phyloP scores from a whole-genome alignment of 2,888 invertebrate genomes.

The Volucella zonaria region DNA sequence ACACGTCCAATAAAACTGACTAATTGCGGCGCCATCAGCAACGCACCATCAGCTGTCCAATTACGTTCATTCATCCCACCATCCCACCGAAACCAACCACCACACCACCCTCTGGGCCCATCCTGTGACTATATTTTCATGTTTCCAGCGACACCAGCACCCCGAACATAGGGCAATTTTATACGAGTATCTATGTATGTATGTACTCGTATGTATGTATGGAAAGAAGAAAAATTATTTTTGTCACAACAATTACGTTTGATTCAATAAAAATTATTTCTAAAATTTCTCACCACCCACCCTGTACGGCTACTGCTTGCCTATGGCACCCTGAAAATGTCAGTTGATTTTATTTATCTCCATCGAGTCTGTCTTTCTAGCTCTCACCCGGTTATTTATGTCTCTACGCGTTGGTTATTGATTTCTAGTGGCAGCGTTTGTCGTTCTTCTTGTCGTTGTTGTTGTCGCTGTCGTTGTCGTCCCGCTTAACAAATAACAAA shows the following conservation, averaged over 20 bases:
- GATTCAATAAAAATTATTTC: conserved; percentile 68
- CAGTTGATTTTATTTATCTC: conserved; percentile 53
- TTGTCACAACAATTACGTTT: conserved; percentile 58
- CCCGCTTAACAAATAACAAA: conserved; percentile 47
- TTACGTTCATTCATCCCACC: not conserved
- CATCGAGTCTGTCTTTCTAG: conserved; percentile 21
- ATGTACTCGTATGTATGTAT: not conserved
- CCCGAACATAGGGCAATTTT: too few relatives aligned
- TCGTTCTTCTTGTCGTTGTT: not conserved
- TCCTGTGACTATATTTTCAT: not conserved
- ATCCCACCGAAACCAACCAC: not conserved
- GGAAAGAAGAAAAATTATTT: conserved; percentile 36
- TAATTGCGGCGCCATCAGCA: conserved; percentile 60
- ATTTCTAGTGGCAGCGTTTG: conserved; percentile 43
- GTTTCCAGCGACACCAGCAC: conserved; percentile 1
- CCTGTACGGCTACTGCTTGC: conserved; percentile 1
- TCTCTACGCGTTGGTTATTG: conserved; percentile 56
- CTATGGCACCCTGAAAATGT: not conserved
- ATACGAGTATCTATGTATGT: too few relatives aligned
- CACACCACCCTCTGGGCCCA: not conserved
- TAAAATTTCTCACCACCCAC: not conserved
- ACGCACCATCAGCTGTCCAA: conserved; percentile 45
- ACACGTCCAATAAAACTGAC: conserved; percentile 63
- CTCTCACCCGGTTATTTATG: conserved; percentile 56
- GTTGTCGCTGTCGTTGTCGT: conserved; percentile 12